Conservation (phyloP, 2,888 invertebrate genomes). For the Megaustenia siamemsis region DNA sequence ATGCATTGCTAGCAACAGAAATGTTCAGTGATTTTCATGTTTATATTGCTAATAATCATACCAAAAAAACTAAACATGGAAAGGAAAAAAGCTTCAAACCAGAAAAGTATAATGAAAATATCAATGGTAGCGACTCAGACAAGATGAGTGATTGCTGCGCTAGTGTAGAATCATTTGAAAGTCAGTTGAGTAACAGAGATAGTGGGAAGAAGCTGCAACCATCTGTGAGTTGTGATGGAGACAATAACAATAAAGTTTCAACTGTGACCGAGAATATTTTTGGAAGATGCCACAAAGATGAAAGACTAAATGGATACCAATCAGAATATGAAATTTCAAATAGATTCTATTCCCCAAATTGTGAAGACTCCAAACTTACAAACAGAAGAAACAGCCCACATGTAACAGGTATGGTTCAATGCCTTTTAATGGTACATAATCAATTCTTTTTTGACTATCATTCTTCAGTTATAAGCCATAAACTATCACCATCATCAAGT, state of each 20-base stretch:
- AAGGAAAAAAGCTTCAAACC: background rate
- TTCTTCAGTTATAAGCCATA: too few relatives aligned
- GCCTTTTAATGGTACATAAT: too few relatives aligned
- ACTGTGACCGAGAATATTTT: background rate
- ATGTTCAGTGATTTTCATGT: conserved; percentile 26
- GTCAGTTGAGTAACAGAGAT: background rate
- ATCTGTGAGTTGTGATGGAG: background rate
- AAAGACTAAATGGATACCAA: background rate
- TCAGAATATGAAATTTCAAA: background rate
- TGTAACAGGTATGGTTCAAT: background rate
- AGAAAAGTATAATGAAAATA: background rate
- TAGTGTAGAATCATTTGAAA: background rate
- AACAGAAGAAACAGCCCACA: background rate
- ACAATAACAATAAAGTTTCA: background rate
- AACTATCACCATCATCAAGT: too few relatives aligned
- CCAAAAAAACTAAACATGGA: background rate
- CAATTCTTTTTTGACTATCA: too few relatives aligned
- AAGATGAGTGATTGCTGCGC: background rate
- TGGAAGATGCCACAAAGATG: background rate
- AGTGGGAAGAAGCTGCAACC: background rate
- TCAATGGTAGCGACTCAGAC: background rate
- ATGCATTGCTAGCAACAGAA: background rate
- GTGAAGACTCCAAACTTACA: too few relatives aligned
- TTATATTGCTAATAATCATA: background rate
- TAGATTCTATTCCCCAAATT: background rate